Conservation (phyloP, 1,140 invertebrate genomes). For the Pantala flavescens region DNA sequence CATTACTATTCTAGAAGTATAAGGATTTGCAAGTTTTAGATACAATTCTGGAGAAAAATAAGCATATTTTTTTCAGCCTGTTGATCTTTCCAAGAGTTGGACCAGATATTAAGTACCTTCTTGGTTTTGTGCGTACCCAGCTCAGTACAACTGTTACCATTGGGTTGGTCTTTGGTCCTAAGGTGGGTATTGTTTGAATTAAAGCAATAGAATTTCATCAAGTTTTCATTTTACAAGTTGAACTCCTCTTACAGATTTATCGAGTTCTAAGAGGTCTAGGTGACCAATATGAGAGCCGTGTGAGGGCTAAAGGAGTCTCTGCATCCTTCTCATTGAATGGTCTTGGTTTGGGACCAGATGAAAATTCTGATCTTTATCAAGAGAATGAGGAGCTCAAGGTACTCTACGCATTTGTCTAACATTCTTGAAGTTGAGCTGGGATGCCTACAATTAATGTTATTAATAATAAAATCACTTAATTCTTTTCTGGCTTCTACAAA, state of each 20-base stretch:
- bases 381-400: slow-evolving; percentile 86
- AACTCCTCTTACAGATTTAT: slow-evolving; percentile 44
- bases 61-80: slow-evolving; percentile 46
- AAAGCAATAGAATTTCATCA: background rate
- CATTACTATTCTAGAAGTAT: too few species aligned
- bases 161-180: slow-evolving; percentile 73
- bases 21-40: too few species aligned
- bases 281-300: slow-evolving; percentile 74
- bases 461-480: too few species aligned
- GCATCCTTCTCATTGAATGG: slow-evolving; percentile 77
- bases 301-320: slow-evolving; percentile 63
- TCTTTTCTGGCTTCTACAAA: too few species aligned
- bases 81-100: slow-evolving; percentile 74
- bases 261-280: slow-evolving; percentile 70
- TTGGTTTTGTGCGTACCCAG: slow-evolving; percentile 78
- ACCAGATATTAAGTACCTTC: slow-evolving; percentile 77
- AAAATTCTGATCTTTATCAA: slow-evolving; percentile 71
- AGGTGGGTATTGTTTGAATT: slow-evolving; percentile 41
- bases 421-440: too few species aligned
- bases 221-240: background rate
- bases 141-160: slow-evolving; percentile 77
- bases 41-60: too few species aligned
- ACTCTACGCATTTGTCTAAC: slow-evolving; percentile 14
- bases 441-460: too few species aligned
- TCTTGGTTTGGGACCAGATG: slow-evolving; percentile 64